These are phyloP conservation scores for Bubo blakistoni DNA, from an alignment of 2,113 vertebrate species.

Conservation along the genomic window DNA sequence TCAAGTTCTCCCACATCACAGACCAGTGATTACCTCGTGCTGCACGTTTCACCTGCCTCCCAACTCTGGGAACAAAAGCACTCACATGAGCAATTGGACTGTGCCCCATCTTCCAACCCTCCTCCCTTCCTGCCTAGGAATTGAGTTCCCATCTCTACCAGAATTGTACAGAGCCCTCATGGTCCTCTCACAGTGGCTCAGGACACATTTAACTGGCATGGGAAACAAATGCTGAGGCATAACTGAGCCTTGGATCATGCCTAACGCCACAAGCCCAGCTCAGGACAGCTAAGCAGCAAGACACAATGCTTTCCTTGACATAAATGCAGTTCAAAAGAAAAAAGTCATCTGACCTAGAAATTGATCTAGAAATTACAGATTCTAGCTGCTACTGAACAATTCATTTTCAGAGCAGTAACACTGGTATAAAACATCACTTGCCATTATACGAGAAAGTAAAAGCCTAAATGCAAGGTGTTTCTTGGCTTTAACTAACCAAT, in stretches of 20 bases:
- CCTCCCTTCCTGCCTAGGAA: not conserved
- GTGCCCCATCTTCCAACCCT: not conserved
- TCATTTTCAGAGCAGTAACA: not conserved
- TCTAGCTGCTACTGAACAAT: not conserved
- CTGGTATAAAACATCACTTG: not conserved
- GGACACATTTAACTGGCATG: not conserved
- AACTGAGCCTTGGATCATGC: not conserved
- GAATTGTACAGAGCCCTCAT: not conserved
- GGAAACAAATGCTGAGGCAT: not conserved
- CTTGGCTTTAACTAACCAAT: constrained; percentile 78
- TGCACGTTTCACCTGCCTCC: not conserved
- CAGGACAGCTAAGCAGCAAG: not conserved
- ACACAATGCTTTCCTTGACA: not conserved
- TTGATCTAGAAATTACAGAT: not conserved
- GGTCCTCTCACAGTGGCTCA: not conserved
- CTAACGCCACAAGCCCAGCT: rapidly evolving
- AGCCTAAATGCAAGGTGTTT: not conserved
- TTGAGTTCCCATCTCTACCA: not conserved
- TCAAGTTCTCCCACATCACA: not conserved
- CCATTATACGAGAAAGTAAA: not conserved
- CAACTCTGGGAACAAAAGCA: not conserved
- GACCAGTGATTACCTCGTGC: not conserved
- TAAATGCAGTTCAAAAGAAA: not conserved
- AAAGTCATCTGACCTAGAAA: not conserved
- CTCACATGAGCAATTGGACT: not conserved